Base-by-base conservation (phyloP, 2,113 vertebrate genomes). In the Lichenostomus cassidix region DNA sequence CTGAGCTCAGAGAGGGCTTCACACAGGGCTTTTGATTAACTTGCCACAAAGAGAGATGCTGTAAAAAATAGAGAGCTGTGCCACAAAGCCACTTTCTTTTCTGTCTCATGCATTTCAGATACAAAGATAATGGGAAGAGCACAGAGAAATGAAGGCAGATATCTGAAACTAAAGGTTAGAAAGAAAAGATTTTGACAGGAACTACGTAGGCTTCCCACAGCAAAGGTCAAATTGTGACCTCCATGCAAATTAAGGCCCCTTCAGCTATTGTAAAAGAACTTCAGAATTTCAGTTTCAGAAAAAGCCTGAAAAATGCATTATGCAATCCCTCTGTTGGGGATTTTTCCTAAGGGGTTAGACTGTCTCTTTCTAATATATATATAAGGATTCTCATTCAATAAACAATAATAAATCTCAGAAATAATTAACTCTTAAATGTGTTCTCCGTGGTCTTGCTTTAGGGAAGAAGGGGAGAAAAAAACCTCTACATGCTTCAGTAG, bases 211-310 rank as follows among this genome's bases (percentile, higher is more conserved):
- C 42, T 76, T 95, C 62, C 27, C 70, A 58, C 56, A 82, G 83
- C n/a, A 96, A 94, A 93, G 88, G 90, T 71, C 94, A 80, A 39
- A 64, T 42, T 47, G 28, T 58, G 69, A 92, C 83, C 83, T 87
- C 46, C 65, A 89, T 37, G 47, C 71, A 91, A 74, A 90, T 90
- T 63, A 93, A 84, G 68, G 46, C 47, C 73, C 44, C 52, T 93
- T 88, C 83, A 94, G 58, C 47, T 92, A 49, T 64, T 52, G 41
- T 23, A 83, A 80, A 86, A 31, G 49, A 86, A 52, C 44, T 74
- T 91, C 7, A 60, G 29, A 71, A 75, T 83, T 94, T 74, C 56
- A 28, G 15, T 88, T 83, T 90, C 78, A 90, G 47, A 18, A 68
- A 90, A 93, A 69, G 56, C 39, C 74, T 92, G 77, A 58, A 96